Evolutionary conservation across 1,140 invertebrate genomes (phyloP).

Genomic region (Cylas formicarius): DNA sequence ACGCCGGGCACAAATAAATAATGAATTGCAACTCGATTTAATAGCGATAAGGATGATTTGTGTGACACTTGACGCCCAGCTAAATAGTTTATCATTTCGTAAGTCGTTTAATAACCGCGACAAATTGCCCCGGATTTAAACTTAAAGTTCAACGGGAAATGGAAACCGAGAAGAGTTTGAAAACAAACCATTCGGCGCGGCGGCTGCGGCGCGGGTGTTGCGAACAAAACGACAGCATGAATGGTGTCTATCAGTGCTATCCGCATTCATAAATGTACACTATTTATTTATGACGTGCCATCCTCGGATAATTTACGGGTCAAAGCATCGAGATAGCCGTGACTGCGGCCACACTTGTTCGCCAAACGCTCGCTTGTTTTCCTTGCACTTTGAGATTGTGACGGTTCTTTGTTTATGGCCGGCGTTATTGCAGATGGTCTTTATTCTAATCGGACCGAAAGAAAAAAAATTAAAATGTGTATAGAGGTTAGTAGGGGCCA

Average conservation of each 20-base stretch:
- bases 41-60: too few species aligned
- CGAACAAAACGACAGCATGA: conserved; percentile 24
- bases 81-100: too few species aligned
- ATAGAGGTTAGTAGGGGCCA: too few species aligned
- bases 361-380: conserved; percentile 29
- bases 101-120: too few species aligned
- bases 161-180: conserved; percentile 2
- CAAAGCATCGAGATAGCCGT: conserved; percentile 30
- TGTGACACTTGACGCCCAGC: too few species aligned
- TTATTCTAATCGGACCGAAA: too few species aligned
- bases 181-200: too few species aligned
- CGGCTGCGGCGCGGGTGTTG: conserved; percentile 2
- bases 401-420: conserved; percentile 19
- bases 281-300: conserved; percentile 38
- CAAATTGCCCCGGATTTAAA: conserved; percentile 1
- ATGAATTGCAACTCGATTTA: too few species aligned
- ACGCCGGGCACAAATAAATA: too few species aligned
- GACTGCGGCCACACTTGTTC: conserved; percentile 30
- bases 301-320: conserved; percentile 38
- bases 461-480: too few species aligned
- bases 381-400: conserved; percentile 19
- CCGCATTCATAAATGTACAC: conserved; percentile 36
- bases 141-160: conserved; percentile 2
- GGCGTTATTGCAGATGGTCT: conserved; percentile 21
- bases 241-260: conserved; percentile 30